phyloP scores from a whole-genome alignment of 2,888 invertebrate species.

The Maniola hyperantus region DNA sequence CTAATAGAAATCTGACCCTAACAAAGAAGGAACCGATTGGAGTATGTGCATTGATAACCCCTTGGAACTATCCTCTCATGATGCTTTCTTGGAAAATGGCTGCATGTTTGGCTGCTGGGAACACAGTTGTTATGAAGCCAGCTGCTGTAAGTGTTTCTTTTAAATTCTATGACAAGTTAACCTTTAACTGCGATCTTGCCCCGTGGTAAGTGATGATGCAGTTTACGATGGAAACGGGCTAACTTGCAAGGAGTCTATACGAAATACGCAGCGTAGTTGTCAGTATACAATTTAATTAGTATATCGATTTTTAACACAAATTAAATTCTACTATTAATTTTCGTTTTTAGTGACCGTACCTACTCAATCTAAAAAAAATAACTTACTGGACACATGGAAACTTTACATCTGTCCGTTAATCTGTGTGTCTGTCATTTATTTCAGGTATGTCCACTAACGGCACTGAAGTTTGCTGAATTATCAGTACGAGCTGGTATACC shows the following conservation, averaged over 20 bases:
- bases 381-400: too few relatives aligned
- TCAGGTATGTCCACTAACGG: constrained; percentile 93
- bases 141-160: constrained; percentile 86
- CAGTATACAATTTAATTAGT: too few relatives aligned
- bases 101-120: constrained; percentile 97
- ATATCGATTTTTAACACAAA: too few relatives aligned
- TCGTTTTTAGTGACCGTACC: too few relatives aligned
- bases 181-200: background rate
- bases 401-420: too few relatives aligned
- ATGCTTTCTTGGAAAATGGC: constrained; percentile 99
- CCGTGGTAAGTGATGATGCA: too few relatives aligned
- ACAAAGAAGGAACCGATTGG: constrained; percentile 96
- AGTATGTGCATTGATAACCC: constrained; percentile 95
- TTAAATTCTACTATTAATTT: too few relatives aligned
- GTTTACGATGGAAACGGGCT: too few relatives aligned
- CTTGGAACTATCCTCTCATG: constrained; percentile 99
- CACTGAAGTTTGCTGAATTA: constrained; percentile 97
- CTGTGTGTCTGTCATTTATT: background rate
- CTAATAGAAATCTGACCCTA: constrained; percentile 92
- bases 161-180: too few relatives aligned
- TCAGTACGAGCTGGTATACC: constrained; percentile 96
- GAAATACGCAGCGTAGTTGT: too few relatives aligned
- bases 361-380: too few relatives aligned
- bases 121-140: constrained; percentile 97
- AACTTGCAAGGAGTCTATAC: too few relatives aligned